Percentiles rank a stretch among this genome's conserved stretches.
Evolutionary conservation across 2,888 invertebrate genomes (phyloP).

Genomic region (Gasteruption jaculator): DNA sequence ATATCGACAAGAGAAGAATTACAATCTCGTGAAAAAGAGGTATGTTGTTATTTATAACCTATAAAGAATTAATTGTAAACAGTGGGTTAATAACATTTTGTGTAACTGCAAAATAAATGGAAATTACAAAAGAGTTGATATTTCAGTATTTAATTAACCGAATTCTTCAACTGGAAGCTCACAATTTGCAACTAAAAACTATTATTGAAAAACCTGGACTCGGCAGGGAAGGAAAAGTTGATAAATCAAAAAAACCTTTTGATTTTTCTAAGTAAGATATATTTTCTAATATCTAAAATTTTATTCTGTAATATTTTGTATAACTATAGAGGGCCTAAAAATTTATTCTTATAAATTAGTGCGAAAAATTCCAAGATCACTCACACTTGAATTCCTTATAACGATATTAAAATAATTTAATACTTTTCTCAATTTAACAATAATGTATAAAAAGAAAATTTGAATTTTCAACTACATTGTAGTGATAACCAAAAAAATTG

Average conservation of each 20-base stretch:
- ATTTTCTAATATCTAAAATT: conserved; percentile 39
- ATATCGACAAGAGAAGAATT: conserved; percentile 50
- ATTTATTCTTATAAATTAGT: background rate
- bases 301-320: background rate
- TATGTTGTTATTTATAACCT: conserved; percentile 27
- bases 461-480: conserved; percentile 10
- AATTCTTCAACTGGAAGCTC: conserved; percentile 70
- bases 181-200: conserved; percentile 73
- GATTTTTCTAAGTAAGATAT: conserved; percentile 59
- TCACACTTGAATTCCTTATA: too few relatives aligned
- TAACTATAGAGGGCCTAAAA: too few relatives aligned
- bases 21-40: conserved; percentile 52
- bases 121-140: too few relatives aligned
- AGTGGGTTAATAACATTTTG: conserved; percentile 9
- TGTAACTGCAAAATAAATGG: conserved; percentile 5
- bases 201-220: conserved; percentile 52
- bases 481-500: conserved; percentile 5
- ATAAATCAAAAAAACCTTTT: conserved; percentile 53
- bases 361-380: too few relatives aligned
- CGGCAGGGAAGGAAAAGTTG: conserved; percentile 19
- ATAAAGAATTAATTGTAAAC: conserved; percentile 5
- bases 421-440: background rate
- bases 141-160: conserved; percentile 68
- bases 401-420: background rate
- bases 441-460: conserved; percentile 5